A percentile compares a stretch with the other conserved stretches of the same genome.
Evolutionary conservation across 2,797 vertebrate genomes (phyloP).

Genomic region (Tenualosa thibaudeaui): DNA sequence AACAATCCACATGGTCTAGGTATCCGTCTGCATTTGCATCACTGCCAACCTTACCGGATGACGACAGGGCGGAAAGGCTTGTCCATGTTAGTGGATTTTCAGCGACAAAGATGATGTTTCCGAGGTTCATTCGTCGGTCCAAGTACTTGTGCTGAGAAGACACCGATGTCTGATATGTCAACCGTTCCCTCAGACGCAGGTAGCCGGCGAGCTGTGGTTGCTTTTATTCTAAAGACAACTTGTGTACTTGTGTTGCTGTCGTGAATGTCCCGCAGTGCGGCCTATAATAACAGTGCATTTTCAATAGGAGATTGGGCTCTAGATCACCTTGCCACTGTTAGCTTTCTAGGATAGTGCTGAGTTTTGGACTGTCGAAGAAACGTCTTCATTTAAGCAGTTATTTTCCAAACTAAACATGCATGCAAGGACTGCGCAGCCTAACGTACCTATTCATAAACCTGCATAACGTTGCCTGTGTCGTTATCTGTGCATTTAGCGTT

Average conservation of each 20-base stretch:
- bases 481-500: neutral
- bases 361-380: neutral
- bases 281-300: conserved; percentile 47
- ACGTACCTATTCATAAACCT: neutral
- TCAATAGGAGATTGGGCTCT: conserved; percentile 27
- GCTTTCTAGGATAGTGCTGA: neutral
- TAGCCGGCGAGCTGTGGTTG: conserved; percentile 38
- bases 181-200: conserved; percentile 45
- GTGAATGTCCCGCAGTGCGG: conserved; percentile 60
- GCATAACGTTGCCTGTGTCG: neutral
- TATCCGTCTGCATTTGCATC: conserved; percentile 8
- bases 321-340: conserved; percentile 40
- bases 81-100: conserved; percentile 31
- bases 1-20: conserved; percentile 15
- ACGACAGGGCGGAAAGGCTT: conserved; percentile 45
- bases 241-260: conserved; percentile 21
- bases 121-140: conserved; percentile 35
- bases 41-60: conserved; percentile 52
- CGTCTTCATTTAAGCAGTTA: neutral
- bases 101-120: conserved; percentile 50
- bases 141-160: conserved; percentile 33
- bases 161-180: conserved; percentile 51
- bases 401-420: neutral
- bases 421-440: neutral
- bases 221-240: conserved; percentile 27